Conservation (phyloP, 2,113 vertebrate genomes). For the Zeus faber region DNA sequence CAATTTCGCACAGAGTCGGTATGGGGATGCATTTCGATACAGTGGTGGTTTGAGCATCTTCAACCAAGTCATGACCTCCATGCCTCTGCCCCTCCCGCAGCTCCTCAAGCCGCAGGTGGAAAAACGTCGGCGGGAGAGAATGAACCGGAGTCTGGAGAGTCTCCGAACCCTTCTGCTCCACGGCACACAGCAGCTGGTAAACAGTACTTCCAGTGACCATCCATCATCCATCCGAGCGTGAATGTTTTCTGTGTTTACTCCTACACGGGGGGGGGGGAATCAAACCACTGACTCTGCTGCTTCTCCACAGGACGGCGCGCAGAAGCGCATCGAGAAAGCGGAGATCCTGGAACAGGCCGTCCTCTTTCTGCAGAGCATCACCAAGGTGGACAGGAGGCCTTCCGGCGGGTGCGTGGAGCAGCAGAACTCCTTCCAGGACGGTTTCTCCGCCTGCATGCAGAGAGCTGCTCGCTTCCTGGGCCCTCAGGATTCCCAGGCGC, state of each 20-base stretch:
- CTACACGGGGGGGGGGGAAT: not conserved
- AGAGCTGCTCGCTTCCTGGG: conserved; percentile 59
- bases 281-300: not conserved
- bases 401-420: conserved; percentile 12
- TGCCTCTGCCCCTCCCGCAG: conserved; percentile 41
- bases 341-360: conserved; percentile 77
- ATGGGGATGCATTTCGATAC: too few relatives aligned
- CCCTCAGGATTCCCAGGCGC: conserved; percentile 41
- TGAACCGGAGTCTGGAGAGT: conserved; percentile 81
- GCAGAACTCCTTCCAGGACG: conserved; percentile 49
- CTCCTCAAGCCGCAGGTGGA: conserved; percentile 82
- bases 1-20: too few relatives aligned
- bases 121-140: conserved; percentile 79
- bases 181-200: conserved; percentile 73
- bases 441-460: conserved; percentile 65
- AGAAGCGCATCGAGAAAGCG: conserved; percentile 77
- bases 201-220: conserved; percentile 3
- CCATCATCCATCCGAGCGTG: not conserved
- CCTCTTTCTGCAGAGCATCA: conserved; percentile 40
- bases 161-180: conserved; percentile 73
- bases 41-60: too few relatives aligned
- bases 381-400: conserved; percentile 2
- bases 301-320: conserved; percentile 60
- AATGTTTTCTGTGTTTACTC: not conserved
- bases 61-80: too few relatives aligned